Percentiles rank a stretch among this genome's conserved stretches.
These are phyloP conservation scores for Ennomos erosarius DNA, from an alignment of 2,888 invertebrate species.

Conservation along the genomic window DNA sequence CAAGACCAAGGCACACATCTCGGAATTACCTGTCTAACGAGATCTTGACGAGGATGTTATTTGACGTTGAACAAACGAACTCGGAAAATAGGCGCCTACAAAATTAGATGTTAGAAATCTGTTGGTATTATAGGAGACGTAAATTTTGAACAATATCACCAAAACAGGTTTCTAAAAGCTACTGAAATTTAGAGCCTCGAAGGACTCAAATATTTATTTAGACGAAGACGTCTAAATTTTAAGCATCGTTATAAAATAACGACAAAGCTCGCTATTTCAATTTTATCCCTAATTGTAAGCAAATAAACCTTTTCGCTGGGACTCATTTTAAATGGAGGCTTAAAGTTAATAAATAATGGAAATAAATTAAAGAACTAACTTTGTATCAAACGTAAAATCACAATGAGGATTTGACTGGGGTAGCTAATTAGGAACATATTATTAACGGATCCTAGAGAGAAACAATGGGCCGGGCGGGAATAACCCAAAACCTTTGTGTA, in stretches of 20 bases:
- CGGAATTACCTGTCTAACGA: constrained; percentile 25
- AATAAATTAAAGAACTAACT: constrained; percentile 55
- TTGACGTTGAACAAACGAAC: constrained; percentile 27
- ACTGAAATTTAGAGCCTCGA: constrained; percentile 53
- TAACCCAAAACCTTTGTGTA: constrained; percentile 3
- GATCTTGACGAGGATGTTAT: constrained; percentile 27
- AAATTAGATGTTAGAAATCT: constrained; percentile 10
- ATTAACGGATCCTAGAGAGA: constrained; percentile 2
- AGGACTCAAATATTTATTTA: constrained; percentile 68
- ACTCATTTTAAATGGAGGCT: constrained; percentile 42
- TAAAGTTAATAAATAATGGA: constrained; percentile 63
- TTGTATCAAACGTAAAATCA: constrained; percentile 39
- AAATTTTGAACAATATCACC: constrained; percentile 30
- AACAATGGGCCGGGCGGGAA: constrained; percentile 3
- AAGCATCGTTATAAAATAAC: constrained; percentile 62
- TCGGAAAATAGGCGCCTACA: constrained; percentile 11
- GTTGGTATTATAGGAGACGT: constrained; percentile 3
- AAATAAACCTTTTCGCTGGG: constrained; percentile 54
- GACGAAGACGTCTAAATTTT: constrained; percentile 56
- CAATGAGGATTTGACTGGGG: constrained; percentile 2
- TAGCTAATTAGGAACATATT: constrained; percentile 18
- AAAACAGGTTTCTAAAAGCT: constrained; percentile 40
- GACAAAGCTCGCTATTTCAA: constrained; percentile 50
- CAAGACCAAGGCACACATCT: constrained; percentile 15
- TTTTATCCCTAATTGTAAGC: constrained; percentile 56